Evolutionary conservation across 2,888 invertebrate genomes (phyloP).

Genomic region (Phytoseiulus persimilis): DNA sequence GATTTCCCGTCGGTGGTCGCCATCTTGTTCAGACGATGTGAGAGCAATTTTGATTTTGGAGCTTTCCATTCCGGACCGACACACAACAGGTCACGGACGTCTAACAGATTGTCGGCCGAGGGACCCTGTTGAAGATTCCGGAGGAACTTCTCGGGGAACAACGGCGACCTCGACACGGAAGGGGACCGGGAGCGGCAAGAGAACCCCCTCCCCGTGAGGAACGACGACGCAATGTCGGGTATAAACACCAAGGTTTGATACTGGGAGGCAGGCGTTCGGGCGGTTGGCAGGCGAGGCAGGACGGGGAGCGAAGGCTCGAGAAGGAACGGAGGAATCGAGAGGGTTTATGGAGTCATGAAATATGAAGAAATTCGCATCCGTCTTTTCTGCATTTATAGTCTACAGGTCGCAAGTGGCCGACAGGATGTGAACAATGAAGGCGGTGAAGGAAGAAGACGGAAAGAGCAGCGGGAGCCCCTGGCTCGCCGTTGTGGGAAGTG

Average conservation of each 20-base stretch:
- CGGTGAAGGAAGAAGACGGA: not conserved
- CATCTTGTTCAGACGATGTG: not conserved
- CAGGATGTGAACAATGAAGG: not conserved
- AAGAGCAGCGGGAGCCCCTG: not conserved
- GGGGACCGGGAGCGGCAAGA: not conserved
- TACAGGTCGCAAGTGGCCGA: not conserved
- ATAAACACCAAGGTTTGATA: not conserved
- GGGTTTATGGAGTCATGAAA: constrained; percentile 34
- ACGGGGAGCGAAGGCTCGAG: not conserved
- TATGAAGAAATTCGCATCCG: constrained; percentile 17
- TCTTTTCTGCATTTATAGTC: not conserved
- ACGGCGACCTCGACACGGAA: not conserved
- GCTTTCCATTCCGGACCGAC: not conserved
- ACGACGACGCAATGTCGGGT: not conserved
- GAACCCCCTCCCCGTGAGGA: not conserved
- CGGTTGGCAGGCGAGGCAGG: not conserved
- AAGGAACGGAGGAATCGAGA: not conserved
- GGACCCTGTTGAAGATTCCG: not conserved
- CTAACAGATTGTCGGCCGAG: not conserved
- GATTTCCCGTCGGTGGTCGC: not conserved
- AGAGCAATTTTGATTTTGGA: not conserved
- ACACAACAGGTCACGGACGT: not conserved
- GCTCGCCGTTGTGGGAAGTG: not conserved
- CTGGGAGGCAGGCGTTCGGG: not conserved
- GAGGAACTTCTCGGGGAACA: not conserved